phyloP scores from a whole-genome alignment of 1,140 invertebrate genomes.

The Cherax quadricarinatus region DNA sequence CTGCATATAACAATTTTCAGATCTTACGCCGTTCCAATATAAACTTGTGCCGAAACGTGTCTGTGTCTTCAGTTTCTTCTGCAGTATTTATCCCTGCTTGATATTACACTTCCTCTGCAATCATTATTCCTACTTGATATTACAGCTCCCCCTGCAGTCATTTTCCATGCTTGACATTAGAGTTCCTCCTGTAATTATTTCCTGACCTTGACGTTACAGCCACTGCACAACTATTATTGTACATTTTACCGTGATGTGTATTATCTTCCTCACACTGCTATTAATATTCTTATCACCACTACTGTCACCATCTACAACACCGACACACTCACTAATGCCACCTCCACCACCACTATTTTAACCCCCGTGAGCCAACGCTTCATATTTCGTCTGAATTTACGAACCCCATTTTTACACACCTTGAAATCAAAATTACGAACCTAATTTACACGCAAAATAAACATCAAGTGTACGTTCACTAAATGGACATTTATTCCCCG shows the following conservation, averaged over 20 bases:
- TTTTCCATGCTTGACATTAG: too few species aligned
- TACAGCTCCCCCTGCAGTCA: too few species aligned
- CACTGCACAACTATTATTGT: not conserved
- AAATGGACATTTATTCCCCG: not conserved
- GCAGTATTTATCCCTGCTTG: too few species aligned
- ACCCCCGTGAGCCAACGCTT: not conserved
- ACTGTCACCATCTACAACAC: not conserved
- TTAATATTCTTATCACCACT: not conserved
- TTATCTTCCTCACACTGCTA: not conserved
- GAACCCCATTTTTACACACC: not conserved
- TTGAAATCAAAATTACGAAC: not conserved
- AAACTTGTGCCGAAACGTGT: too few species aligned
- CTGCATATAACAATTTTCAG: too few species aligned
- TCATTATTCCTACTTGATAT: too few species aligned
- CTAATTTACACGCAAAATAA: constrained; percentile 4
- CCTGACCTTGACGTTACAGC: not conserved
- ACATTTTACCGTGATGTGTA: not conserved
- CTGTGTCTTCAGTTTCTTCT: too few species aligned
- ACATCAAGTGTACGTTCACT: not conserved
- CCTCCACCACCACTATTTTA: not conserved
- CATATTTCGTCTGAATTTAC: too few species aligned
- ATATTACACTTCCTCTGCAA: too few species aligned
- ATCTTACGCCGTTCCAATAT: too few species aligned
- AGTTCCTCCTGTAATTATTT: too few species aligned
- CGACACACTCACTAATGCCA: not conserved